Evolutionary conservation across 2,113 vertebrate genomes (phyloP).

Genomic region (Vidua macroura): DNA sequence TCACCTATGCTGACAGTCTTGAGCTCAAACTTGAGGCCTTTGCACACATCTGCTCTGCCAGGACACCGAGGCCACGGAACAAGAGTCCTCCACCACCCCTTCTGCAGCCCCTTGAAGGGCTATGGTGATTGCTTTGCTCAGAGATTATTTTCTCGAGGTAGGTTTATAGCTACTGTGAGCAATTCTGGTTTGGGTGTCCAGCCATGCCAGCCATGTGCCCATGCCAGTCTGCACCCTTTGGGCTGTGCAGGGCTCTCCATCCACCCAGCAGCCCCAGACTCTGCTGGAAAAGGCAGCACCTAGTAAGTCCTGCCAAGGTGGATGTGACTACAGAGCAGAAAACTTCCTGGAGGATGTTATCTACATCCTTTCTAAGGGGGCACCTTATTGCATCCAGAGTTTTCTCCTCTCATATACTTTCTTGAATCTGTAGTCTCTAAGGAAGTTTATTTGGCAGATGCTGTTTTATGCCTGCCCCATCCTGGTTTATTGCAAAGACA

Average conservation of each 20-base stretch:
- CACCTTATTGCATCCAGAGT: neutral
- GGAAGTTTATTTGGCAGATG: neutral
- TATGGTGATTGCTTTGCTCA: neutral
- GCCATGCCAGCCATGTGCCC: neutral
- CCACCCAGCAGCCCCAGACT: neutral
- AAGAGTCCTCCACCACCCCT: neutral
- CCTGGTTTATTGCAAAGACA: neutral
- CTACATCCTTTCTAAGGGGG: neutral
- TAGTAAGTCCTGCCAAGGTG: neutral
- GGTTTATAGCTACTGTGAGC: neutral
- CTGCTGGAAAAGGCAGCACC: neutral
- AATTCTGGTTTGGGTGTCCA: neutral
- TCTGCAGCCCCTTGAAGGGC: neutral
- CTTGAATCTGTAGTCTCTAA: neutral
- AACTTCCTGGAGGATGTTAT: neutral
- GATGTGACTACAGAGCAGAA: neutral
- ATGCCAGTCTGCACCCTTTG: neutral
- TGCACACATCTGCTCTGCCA: rapidly evolving
- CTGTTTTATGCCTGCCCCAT: neutral
- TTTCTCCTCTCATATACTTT: neutral
- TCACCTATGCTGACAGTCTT: neutral
- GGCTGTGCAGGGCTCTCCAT: neutral
- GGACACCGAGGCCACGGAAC: neutral
- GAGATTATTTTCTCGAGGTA: neutral
- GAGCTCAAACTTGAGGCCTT: neutral